Evolutionary conservation across 2,113 vertebrate genomes (phyloP), one percentile per base, ranked within the genome.

Genomic region (Oryzias javanicus): DNA sequence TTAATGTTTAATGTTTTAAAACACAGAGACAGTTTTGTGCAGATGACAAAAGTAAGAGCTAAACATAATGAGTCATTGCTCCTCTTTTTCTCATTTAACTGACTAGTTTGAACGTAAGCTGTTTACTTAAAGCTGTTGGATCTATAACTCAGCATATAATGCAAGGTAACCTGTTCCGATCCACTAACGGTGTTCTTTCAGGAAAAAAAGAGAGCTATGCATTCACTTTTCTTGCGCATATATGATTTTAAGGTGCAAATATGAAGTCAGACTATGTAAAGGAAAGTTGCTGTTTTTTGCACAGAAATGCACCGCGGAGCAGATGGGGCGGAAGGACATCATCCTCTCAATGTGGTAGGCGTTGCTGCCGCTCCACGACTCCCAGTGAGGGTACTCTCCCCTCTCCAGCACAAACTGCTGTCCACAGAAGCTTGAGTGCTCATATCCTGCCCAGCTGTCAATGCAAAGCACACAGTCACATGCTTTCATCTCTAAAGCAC

Each of bases 351-450:
- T 93, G 89, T 97, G 96, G 83, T 98, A 98, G 82, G 97, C 95
- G 6, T 97, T 96, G 90, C 94, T 98, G 79, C 96, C 96, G 0
- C 96, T 99, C 96, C 97, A 98, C 22, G 96, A 93, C 35, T 98
- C 94, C 96, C 96, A 98, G 79, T 93, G 93, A 17, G 96, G 95
- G 78, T 98, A 98, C 76, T 98, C 94, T 70, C 96, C 96, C 82
- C 94, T 94, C 87, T 99, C 96, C 91, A 99, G 87, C 76, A 97
- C 91, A 89, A 98, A 99, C 92, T 97, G 95, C 85, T 99, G 97
- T 62, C 96, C 96, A 47, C 94, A 95, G 91, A 94, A 98, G 60
- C 94, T 95, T 66, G 94, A 95, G 86, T 98, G 97, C 73, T 99
- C 96, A 1, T 94, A 98, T 77, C 96, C 96, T 19, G 92, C 86